Conservation (phyloP, 1,140 invertebrate species). For the Drosophila insularis region DNA sequence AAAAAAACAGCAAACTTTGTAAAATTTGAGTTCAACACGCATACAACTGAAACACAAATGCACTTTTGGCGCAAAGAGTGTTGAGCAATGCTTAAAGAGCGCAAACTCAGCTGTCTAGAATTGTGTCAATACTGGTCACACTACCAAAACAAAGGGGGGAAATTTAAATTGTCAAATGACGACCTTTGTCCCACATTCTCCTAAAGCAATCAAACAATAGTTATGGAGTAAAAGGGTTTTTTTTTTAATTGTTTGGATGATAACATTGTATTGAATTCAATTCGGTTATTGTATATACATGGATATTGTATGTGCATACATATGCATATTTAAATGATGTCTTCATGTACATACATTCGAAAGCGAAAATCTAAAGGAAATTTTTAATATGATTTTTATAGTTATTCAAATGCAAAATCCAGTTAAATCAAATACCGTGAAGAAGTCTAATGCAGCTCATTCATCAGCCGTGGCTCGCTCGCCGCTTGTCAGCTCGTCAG, state of each 20-base stretch:
- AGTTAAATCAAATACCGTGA: slow-evolving; percentile 52
- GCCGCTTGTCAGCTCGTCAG: slow-evolving; percentile 2
- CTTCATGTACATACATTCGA: neutral
- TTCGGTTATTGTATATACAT: neutral
- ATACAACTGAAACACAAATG: slow-evolving; percentile 26
- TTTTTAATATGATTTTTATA: slow-evolving; percentile 33
- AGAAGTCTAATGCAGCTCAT: slow-evolving; percentile 40
- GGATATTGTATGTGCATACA: neutral
- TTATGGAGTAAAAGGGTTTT: too few species aligned
- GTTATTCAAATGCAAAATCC: slow-evolving; percentile 40
- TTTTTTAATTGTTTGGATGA: neutral
- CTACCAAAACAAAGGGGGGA: neutral
- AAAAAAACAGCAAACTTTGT: slow-evolving; percentile 38
- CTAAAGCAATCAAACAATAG: neutral
- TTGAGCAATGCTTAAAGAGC: slow-evolving; percentile 14
- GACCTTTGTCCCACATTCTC: neutral
- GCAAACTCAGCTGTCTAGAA: slow-evolving; percentile 31
- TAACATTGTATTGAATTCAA: neutral
- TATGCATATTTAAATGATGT: neutral
- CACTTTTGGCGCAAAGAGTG: slow-evolving; percentile 61
- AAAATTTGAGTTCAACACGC: slow-evolving; percentile 41
- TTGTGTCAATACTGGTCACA: neutral
- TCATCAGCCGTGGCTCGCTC: slow-evolving; percentile 24
- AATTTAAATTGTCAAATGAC: neutral
- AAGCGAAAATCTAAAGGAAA: slow-evolving; percentile 10